Evolutionary conservation across 2,113 vertebrate species (phyloP).

Genomic region (western clawed frog (Xenopus tropicalis)): DNA sequence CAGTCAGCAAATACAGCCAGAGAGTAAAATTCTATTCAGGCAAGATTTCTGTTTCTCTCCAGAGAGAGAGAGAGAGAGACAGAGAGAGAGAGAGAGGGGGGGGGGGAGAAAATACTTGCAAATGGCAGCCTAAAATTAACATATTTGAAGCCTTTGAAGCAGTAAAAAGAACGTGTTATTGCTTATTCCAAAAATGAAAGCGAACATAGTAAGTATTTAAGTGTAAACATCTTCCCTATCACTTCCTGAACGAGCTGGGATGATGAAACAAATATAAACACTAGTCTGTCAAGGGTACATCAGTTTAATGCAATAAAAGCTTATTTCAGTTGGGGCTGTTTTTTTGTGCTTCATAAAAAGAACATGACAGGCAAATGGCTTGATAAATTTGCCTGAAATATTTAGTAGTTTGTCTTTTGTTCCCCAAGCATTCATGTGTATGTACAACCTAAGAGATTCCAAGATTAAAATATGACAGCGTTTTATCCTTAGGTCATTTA

Average conservation of each 20-base stretch:
- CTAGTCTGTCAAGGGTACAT: slow-evolving; percentile 23
- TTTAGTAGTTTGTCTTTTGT: slow-evolving; percentile 39
- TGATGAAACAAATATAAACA: slow-evolving; percentile 42
- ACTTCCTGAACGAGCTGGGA: slow-evolving; percentile 11
- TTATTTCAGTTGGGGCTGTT: slow-evolving; percentile 29
- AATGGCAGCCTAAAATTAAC: background rate
- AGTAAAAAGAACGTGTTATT: slow-evolving; percentile 9
- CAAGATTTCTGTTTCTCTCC: no score
- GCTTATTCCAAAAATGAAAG: slow-evolving; percentile 28
- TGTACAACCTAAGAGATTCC: slow-evolving; percentile 14
- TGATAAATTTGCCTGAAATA: slow-evolving; percentile 43
- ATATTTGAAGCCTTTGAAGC: background rate
- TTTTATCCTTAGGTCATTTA: slow-evolving; percentile 36
- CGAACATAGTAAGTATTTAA: slow-evolving; percentile 24
- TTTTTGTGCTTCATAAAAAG: slow-evolving; percentile 30
- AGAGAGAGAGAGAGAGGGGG: no score
- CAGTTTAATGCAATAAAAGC: slow-evolving; percentile 36
- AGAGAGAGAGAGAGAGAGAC: no score
- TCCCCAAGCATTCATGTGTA: slow-evolving; percentile 23
- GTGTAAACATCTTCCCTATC: slow-evolving; percentile 23
- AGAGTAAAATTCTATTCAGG: no score
- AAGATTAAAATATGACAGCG: slow-evolving; percentile 32
- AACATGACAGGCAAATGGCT: slow-evolving; percentile 40
- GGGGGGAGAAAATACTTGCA: background rate
- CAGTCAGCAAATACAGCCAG: no score